Evolutionary conservation across 2,888 invertebrate genomes (phyloP).

Genomic region (Mythimna pallens): DNA sequence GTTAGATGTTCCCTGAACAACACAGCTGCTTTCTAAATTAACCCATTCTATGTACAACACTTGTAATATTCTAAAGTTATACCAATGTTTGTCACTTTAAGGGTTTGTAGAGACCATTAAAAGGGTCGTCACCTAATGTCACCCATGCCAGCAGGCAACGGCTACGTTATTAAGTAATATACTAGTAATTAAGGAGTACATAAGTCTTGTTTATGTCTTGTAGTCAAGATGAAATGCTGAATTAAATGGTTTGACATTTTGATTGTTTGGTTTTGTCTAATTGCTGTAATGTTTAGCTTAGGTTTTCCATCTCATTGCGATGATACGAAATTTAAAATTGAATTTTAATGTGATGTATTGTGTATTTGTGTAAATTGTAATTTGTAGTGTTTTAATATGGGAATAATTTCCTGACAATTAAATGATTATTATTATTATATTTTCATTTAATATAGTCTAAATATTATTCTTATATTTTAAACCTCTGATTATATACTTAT

Average conservation of each 20-base stretch:
- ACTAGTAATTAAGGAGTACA: conserved; percentile 42
- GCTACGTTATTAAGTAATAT: conserved; percentile 54
- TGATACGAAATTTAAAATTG: too few species aligned
- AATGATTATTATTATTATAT: too few species aligned
- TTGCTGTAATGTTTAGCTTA: background rate
- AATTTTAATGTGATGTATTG: too few species aligned
- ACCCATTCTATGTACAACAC: conserved; percentile 19
- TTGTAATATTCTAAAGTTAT: conserved; percentile 31
- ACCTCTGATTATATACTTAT: too few species aligned
- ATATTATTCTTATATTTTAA: too few species aligned
- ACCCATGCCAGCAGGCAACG: conserved; percentile 29
- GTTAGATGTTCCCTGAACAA: conserved; percentile 12
- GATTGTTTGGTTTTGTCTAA: conserved; percentile 18
- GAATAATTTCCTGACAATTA: too few species aligned
- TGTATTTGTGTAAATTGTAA: too few species aligned
- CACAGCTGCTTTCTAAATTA: conserved; percentile 35
- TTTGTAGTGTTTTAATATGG: too few species aligned
- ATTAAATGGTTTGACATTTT: conserved; percentile 41
- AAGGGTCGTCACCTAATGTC: conserved; percentile 36
- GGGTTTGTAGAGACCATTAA: conserved; percentile 29
- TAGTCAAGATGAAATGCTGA: conserved; percentile 22
- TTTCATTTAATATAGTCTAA: too few species aligned
- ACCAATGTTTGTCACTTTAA: conserved; percentile 30
- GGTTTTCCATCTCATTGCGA: background rate
- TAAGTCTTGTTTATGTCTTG: conserved; percentile 46